phyloP scores from a whole-genome alignment of 2,113 vertebrate species.

The Notarius lentiginosus region DNA sequence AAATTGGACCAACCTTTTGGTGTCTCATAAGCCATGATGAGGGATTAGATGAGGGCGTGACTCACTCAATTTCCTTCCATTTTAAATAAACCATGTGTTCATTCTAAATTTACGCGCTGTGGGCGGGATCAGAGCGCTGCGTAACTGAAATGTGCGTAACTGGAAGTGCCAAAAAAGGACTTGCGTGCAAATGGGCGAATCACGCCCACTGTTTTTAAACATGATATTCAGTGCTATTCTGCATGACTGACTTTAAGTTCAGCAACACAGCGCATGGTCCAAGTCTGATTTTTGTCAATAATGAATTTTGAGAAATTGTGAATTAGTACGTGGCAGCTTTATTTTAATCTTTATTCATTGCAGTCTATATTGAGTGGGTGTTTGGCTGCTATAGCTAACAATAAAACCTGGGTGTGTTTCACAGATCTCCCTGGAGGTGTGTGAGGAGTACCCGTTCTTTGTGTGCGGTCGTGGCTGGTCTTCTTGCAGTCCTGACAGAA shows the following conservation, averaged over 20 bases:
- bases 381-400: not conserved
- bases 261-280: not conserved
- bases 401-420: slow-evolving; percentile 19
- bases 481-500: slow-evolving; percentile 73
- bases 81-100: too few relatives aligned
- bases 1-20: too few relatives aligned
- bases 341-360: not conserved
- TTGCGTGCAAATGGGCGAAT: too few relatives aligned
- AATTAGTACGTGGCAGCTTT: not conserved
- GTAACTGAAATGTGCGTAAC: too few relatives aligned
- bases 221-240: not conserved
- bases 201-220: not conserved
- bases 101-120: too few relatives aligned
- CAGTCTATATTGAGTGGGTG: not conserved
- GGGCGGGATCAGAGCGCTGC: too few relatives aligned
- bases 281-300: not conserved
- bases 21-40: too few relatives aligned
- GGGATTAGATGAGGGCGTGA: too few relatives aligned
- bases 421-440: slow-evolving; percentile 75
- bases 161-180: too few relatives aligned
- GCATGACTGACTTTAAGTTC: not conserved
- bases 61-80: too few relatives aligned
- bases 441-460: slow-evolving; percentile 74
- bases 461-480: slow-evolving; percentile 75
- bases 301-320: not conserved